These are phyloP conservation scores for Procambarus clarkii DNA, from an alignment of 1,140 invertebrate genomes.

Conservation along the genomic window DNA sequence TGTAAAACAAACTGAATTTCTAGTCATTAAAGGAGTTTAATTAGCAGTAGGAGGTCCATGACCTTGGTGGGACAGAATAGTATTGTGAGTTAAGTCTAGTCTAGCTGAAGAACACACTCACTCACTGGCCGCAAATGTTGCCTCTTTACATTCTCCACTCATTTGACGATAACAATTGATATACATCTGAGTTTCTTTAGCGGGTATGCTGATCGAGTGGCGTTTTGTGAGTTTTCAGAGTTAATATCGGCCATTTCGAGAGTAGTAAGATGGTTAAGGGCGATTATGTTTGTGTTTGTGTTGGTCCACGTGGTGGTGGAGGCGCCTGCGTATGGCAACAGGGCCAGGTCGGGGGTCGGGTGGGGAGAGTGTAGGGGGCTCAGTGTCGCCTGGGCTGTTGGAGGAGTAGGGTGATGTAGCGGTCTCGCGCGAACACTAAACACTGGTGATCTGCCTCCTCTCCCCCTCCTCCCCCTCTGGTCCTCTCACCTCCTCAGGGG, in stretches of 20 bases:
- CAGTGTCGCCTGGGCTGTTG: not conserved
- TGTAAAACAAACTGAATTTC: too few relatives aligned
- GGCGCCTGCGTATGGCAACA: not conserved
- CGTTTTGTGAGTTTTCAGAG: too few relatives aligned
- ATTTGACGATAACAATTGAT: not conserved
- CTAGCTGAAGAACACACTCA: not conserved
- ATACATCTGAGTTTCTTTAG: too few relatives aligned
- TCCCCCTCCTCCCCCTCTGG: too few relatives aligned
- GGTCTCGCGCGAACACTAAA: slow-evolving; percentile 1
- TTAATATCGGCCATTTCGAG: not conserved
- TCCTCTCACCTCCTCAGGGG: too few relatives aligned
- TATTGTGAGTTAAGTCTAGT: not conserved
- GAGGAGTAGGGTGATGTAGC: not conserved
- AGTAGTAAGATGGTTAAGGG: not conserved
- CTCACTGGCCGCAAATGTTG: not conserved
- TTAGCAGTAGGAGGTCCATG: not conserved
- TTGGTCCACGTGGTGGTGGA: not conserved
- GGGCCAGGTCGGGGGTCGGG: not conserved
- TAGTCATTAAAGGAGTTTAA: not conserved
- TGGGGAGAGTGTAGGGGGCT: not conserved
- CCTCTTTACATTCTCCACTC: not conserved
- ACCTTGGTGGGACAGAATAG: slow-evolving; percentile 11
- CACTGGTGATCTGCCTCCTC: too few relatives aligned
- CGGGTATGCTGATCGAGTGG: too few relatives aligned
- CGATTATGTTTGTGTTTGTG: not conserved